A percentile compares a stretch with the other conserved stretches of the same genome.
phyloP scores from a whole-genome alignment of 2,797 vertebrate genomes.

The Intellagama lesueurii region DNA sequence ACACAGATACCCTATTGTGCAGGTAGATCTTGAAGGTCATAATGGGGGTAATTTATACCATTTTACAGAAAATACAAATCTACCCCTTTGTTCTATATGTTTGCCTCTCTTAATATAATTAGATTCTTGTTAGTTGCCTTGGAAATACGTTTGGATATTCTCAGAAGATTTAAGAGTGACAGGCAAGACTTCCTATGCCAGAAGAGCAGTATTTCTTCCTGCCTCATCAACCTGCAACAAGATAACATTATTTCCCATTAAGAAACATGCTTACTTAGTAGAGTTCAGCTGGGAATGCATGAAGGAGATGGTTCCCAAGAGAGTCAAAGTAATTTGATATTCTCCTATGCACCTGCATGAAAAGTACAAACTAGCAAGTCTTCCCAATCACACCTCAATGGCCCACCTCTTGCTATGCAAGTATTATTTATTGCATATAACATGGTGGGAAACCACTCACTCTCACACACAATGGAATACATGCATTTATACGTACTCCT shows the following conservation, averaged over 20 bases:
- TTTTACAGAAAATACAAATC: neutral
- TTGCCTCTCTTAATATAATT: neutral
- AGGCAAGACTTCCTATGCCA: slow-evolving; percentile 22
- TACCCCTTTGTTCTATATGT: neutral
- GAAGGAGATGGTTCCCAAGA: slow-evolving; percentile 13
- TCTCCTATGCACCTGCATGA: neutral
- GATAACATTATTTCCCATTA: slow-evolving; percentile 39
- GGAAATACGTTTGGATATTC: neutral
- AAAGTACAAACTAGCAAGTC: neutral
- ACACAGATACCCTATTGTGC: neutral
- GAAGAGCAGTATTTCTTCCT: slow-evolving; percentile 38
- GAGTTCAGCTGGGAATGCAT: neutral
- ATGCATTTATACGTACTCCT: neutral
- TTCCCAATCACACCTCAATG: neutral
- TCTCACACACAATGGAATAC: neutral
- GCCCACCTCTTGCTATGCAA: neutral
- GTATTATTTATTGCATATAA: neutral
- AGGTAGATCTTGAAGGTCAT: neutral
- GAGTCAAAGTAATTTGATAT: neutral
- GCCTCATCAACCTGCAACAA: slow-evolving; percentile 31
- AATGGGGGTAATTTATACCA: neutral
- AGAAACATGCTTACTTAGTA: slow-evolving; percentile 22
- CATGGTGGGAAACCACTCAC: too few relatives aligned
- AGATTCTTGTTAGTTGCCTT: neutral
- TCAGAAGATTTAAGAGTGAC: neutral